Base-by-base conservation (phyloP, 2,113 vertebrate genomes). In the Scomber colias region DNA sequence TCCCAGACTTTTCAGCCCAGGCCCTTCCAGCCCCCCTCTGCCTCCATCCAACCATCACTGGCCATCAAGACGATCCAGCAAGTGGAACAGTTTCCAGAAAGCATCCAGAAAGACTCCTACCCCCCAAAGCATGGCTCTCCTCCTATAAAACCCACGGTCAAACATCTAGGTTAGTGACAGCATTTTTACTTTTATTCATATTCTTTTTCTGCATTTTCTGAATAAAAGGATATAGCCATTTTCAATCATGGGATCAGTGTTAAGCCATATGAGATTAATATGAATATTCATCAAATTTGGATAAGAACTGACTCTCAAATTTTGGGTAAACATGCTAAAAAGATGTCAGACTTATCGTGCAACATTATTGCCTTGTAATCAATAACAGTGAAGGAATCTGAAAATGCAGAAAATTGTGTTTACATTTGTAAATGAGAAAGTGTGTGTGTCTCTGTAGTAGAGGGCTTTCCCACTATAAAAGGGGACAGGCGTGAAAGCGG, bases 121-220 rank as follows among this genome's bases (percentile, higher is more conserved):
- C 69, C 50, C 2, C 17, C 63, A 17, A 69, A 83, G 13, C 31
- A 24, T 5, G 2, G 12, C 17, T 68, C n/a, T 11, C 40, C 60
- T 69, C 13, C 66, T 19, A 31, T 65, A n/a, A 88, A 65, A 64
- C 40, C 54, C 10, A 24, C 16, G 3, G 7, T 7, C 35, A 77
- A 66, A 64, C 76, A 87, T 67, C 65, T 86, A 45, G 84, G 59
- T 92, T 0, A 70, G 87, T 73, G 60, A 71, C 40, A 54, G 12
- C 10, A 73, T 64, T 50, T 7, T 21, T 27, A 16, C 31, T 82
- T 53, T 19, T 3, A 19, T 12, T 77, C 7, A 19, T 11, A 50
- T 51, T 53, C 0, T 21, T 45, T 68, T 35, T 21, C 11, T 53
- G 0, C 7, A 17, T 64, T 70, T 71, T 62, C 9, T 63, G 8